A percentile compares a stretch with the other conserved stretches of the same genome.
Evolutionary conservation across 2,113 vertebrate species (phyloP).

Genomic region (Bambusicola thoracicus): DNA sequence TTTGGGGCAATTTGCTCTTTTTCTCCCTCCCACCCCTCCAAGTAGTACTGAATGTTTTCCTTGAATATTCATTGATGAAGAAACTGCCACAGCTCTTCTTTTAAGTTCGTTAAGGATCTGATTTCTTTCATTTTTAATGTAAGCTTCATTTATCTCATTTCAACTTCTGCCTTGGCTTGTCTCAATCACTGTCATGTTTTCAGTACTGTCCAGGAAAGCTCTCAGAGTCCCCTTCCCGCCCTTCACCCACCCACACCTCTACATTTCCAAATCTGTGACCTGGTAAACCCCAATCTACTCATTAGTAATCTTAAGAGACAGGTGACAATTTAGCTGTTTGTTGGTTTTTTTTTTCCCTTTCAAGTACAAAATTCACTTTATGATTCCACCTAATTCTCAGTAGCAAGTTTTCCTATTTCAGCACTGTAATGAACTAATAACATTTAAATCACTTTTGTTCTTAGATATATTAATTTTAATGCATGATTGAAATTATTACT

Average conservation of each 20-base stretch:
- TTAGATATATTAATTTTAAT: not conserved
- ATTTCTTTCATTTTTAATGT: not conserved
- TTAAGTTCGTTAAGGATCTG: not conserved
- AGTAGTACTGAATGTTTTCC: not conserved
- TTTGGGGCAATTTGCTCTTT: not conserved
- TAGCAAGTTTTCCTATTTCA: not conserved
- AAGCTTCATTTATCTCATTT: not conserved
- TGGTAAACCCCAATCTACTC: not conserved
- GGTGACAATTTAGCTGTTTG: not conserved
- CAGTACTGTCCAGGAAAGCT: not conserved
- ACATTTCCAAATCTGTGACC: not conserved
- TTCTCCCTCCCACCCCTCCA: not conserved
- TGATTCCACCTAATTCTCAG: not conserved
- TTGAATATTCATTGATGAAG: not conserved
- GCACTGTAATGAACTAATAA: not conserved
- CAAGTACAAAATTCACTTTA: not conserved
- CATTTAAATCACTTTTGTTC: not conserved
- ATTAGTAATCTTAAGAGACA: not conserved
- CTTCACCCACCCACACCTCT: not conserved
- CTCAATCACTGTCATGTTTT: not conserved
- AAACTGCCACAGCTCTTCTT: not conserved
- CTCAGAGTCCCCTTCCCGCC: not conserved
- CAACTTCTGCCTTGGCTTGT: not conserved
- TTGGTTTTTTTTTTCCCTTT: not conserved
- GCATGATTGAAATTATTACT: not conserved